phyloP scores from a whole-genome alignment of 2,888 invertebrate species.

The Oligia fasciuncula region DNA sequence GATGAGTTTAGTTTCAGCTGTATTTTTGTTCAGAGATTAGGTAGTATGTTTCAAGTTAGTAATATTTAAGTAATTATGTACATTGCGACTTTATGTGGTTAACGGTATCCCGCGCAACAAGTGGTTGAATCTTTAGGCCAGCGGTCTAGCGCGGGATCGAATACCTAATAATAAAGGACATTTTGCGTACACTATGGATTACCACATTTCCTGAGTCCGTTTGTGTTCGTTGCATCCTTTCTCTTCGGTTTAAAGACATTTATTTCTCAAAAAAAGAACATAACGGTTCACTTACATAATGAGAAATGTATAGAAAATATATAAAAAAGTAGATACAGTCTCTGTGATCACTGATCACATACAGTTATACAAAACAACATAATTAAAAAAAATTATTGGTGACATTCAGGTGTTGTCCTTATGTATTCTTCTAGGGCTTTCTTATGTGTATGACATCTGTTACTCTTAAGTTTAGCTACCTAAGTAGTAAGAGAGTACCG shows the following conservation, averaged over 20 bases:
- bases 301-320: no score
- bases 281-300: no score
- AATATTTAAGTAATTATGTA: conserved; percentile 53
- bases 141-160: conserved; percentile 65
- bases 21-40: conserved; percentile 60
- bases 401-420: no score
- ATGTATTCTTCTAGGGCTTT: no score
- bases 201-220: background rate
- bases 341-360: no score
- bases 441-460: no score
- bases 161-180: conserved; percentile 52
- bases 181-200: conserved; percentile 21
- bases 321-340: no score
- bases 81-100: conserved; percentile 62
- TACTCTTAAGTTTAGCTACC: background rate
- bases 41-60: conserved; percentile 56
- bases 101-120: conserved; percentile 69
- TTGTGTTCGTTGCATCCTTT: background rate
- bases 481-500: background rate
- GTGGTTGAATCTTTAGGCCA: conserved; percentile 70
- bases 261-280: no score
- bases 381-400: no score
- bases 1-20: conserved; percentile 64
- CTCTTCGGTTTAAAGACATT: no score
- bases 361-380: no score